phyloP scores from a whole-genome alignment of 1,140 invertebrate genomes.

The Apocrypta bakeri region DNA sequence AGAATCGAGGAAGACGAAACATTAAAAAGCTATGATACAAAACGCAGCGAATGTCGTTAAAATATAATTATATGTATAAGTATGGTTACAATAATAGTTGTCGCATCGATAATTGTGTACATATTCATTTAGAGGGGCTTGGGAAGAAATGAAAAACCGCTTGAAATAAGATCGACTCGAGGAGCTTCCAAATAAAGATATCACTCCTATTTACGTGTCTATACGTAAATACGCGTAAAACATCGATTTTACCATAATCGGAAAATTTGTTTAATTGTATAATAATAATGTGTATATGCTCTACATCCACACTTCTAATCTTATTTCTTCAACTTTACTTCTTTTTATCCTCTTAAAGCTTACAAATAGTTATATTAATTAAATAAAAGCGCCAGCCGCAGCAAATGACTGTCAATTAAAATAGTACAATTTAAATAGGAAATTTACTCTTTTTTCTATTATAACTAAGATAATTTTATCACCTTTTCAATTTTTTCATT shows the following conservation, averaged over 20 bases:
- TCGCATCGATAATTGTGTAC: slow-evolving; percentile 12
- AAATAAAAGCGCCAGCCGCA: slow-evolving; percentile 2
- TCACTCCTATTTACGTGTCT: not conserved
- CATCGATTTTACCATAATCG: slow-evolving; percentile 23
- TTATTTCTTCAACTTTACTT: not conserved
- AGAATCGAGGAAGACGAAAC: not conserved
- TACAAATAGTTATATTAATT: slow-evolving; percentile 44
- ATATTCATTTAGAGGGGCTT: not conserved
- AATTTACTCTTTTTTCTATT: slow-evolving; percentile 6
- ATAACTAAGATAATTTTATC: slow-evolving; percentile 14
- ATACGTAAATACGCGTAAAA: slow-evolving; percentile 26
- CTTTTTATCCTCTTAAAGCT: not conserved
- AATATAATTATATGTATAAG: not conserved
- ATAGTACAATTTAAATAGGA: slow-evolving; percentile 16
- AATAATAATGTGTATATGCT: not conserved
- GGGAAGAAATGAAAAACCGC: slow-evolving; percentile 20
- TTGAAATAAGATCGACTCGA: slow-evolving; percentile 9
- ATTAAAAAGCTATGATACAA: not conserved
- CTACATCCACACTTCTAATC: not conserved
- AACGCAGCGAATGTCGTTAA: not conserved
- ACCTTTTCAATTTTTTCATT: slow-evolving; percentile 23
- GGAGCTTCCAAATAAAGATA: not conserved
- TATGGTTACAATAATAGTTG: slow-evolving; percentile 1
- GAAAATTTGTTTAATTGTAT: slow-evolving; percentile 6
- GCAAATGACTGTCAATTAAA: not conserved